phyloP scores from a whole-genome alignment of 1,140 invertebrate species.

The Palaemon carinicauda region DNA sequence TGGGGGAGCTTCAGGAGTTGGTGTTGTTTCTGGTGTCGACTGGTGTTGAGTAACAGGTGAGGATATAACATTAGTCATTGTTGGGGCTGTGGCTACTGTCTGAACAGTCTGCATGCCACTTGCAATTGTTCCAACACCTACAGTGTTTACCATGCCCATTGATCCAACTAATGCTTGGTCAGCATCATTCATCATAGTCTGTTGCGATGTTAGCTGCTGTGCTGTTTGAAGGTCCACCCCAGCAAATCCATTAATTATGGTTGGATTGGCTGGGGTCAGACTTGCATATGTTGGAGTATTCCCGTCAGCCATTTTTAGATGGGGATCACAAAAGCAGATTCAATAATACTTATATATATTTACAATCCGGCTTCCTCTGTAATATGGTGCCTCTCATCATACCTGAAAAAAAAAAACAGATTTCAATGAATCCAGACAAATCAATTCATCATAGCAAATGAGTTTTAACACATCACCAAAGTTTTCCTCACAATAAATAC shows the following conservation, averaged over 20 bases:
- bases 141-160: slow-evolving; percentile 29
- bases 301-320: slow-evolving; percentile 47
- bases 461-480: too few species aligned
- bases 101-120: background rate
- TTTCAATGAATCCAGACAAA: too few species aligned
- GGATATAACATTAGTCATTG: background rate
- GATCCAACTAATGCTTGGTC: slow-evolving; percentile 30
- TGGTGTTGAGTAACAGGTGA: background rate
- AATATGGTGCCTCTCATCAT: too few species aligned
- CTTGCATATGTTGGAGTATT: slow-evolving; percentile 54
- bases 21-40: background rate
- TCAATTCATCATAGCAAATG: too few species aligned
- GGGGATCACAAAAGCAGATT: background rate
- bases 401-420: too few species aligned
- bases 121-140: background rate
- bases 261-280: slow-evolving; percentile 54
- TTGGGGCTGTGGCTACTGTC: background rate
- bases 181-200: slow-evolving; percentile 11
- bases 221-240: slow-evolving; percentile 52
- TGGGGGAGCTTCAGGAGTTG: slow-evolving; percentile 17
- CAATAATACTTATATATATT: background rate
- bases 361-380: background rate
- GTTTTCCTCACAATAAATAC: too few species aligned
- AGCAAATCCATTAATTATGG: slow-evolving; percentile 58
- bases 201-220: slow-evolving; percentile 30